Conservation (phyloP, 1,140 invertebrate species). For the Camponotus vicinus region DNA sequence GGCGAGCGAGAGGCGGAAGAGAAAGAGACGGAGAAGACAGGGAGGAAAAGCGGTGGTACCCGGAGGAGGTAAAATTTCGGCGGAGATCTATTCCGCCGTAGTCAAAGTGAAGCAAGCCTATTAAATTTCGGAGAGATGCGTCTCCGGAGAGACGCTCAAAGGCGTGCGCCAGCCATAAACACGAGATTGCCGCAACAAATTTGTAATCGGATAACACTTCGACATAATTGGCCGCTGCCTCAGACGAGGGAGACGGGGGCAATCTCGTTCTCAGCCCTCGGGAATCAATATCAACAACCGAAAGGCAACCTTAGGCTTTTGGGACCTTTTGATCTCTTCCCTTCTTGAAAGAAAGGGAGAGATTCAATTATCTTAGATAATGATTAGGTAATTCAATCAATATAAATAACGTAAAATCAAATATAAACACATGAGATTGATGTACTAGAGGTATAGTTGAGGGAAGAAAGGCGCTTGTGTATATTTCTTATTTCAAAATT, state of each 20-base stretch:
- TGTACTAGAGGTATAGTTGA: no score
- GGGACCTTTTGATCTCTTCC: background rate
- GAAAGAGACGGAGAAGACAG: background rate
- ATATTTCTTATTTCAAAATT: background rate
- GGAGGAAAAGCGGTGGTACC: background rate
- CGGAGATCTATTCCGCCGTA: constrained; percentile 72
- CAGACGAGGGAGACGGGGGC: background rate
- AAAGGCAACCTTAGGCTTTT: background rate
- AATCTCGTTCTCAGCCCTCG: background rate
- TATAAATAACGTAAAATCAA: no score
- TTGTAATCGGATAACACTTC: constrained; percentile 75
- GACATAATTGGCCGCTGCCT: constrained; percentile 67
- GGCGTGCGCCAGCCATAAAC: constrained; percentile 68
- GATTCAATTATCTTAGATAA: no score
- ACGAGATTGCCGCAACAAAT: constrained; percentile 73
- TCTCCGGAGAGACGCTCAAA: constrained; percentile 75
- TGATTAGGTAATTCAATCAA: no score
- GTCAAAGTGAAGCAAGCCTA: constrained; percentile 79
- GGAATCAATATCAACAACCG: constrained; percentile 13
- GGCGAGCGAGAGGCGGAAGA: background rate
- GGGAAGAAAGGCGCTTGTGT: background rate
- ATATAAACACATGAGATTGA: no score
- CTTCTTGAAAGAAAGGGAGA: no score
- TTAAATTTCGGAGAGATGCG: constrained; percentile 75
- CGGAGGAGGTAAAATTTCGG: constrained; percentile 45